Evolutionary conservation across 2,888 invertebrate species (phyloP).

Genomic region (Chloroclystis v-ata): DNA sequence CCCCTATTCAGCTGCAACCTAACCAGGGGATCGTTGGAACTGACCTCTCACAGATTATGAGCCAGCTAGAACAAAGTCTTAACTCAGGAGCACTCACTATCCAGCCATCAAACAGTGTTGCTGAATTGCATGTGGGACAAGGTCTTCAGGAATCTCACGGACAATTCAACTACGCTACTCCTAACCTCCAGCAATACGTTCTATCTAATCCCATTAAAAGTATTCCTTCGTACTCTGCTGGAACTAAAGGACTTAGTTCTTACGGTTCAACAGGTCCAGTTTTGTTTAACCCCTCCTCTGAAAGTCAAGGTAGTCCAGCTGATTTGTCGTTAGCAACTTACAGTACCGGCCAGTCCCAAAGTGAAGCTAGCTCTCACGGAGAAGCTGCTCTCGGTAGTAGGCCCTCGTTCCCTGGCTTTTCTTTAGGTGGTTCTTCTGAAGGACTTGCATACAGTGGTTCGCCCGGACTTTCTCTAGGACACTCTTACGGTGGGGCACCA

Average conservation of each 20-base stretch:
- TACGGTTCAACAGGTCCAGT: constrained; percentile 67
- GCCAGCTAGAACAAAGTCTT: constrained; percentile 58
- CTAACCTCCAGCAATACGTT: constrained; percentile 54
- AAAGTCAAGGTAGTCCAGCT: constrained; percentile 42
- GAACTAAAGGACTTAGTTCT: constrained; percentile 66
- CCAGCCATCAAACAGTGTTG: constrained; percentile 49
- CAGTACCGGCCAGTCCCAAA: constrained; percentile 29
- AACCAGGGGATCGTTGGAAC: constrained; percentile 48
- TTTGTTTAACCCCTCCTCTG: constrained; percentile 51
- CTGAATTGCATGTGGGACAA: constrained; percentile 52
- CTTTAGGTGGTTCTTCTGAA: constrained; percentile 35
- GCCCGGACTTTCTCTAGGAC: constrained; percentile 33
- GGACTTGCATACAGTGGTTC: constrained; percentile 32
- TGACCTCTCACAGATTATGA: constrained; percentile 66
- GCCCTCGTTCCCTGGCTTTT: constrained; percentile 31
- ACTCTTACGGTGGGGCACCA: background rate
- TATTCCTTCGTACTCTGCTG: constrained; percentile 59
- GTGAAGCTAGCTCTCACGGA: constrained; percentile 17
- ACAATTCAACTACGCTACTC: constrained; percentile 50
- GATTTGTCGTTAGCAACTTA: constrained; percentile 43
- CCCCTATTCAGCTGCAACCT: constrained; percentile 60
- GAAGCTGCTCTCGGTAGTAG: constrained; percentile 21
- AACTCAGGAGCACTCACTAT: constrained; percentile 56
- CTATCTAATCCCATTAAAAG: constrained; percentile 47
- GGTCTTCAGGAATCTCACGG: constrained; percentile 52